Percentiles rank a stretch among this genome's conserved stretches.
Conservation (phyloP, 2,888 invertebrate genomes). For the Antheraea assamensis region DNA sequence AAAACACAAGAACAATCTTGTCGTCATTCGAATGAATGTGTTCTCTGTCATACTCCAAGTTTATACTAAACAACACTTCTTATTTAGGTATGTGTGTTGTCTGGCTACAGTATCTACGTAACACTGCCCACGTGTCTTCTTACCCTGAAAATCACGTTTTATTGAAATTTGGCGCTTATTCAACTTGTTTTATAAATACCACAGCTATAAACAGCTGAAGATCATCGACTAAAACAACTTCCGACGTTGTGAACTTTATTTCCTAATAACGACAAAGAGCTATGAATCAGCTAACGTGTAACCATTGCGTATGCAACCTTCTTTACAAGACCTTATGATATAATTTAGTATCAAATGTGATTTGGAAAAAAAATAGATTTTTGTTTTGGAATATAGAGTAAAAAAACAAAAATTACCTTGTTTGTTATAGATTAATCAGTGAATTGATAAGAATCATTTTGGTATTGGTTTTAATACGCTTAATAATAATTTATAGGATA, state of each 20-base stretch:
- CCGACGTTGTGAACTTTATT: slow-evolving; percentile 36
- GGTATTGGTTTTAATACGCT: not conserved
- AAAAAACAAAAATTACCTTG: not conserved
- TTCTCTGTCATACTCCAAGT: slow-evolving; percentile 12
- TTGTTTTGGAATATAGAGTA: not conserved
- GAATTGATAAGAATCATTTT: not conserved
- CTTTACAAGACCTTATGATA: not conserved
- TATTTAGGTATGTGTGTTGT: slow-evolving; percentile 52
- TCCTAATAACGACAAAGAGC: slow-evolving; percentile 6
- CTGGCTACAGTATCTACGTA: slow-evolving; percentile 44
- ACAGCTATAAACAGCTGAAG: slow-evolving; percentile 50
- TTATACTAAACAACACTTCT: slow-evolving; percentile 35
- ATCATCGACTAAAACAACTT: slow-evolving; percentile 50
- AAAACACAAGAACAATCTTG: slow-evolving; percentile 6
- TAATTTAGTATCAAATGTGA: not conserved
- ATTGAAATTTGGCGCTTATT: slow-evolving; percentile 66
- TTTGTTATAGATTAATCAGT: not conserved
- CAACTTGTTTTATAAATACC: slow-evolving; percentile 49
- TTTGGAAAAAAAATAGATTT: not conserved
- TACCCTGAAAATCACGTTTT: slow-evolving; percentile 64
- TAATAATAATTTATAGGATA: too few relatives aligned
- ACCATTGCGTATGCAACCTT: not conserved
- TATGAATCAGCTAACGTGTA: not conserved
- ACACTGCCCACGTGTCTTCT: slow-evolving; percentile 58
- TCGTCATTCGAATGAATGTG: slow-evolving; percentile 8